A percentile compares a stretch with the other conserved stretches of the same genome.
These are phyloP conservation scores for Denticeps clupeoides DNA, from an alignment of 2,797 vertebrate genomes.

Conservation along the genomic window DNA sequence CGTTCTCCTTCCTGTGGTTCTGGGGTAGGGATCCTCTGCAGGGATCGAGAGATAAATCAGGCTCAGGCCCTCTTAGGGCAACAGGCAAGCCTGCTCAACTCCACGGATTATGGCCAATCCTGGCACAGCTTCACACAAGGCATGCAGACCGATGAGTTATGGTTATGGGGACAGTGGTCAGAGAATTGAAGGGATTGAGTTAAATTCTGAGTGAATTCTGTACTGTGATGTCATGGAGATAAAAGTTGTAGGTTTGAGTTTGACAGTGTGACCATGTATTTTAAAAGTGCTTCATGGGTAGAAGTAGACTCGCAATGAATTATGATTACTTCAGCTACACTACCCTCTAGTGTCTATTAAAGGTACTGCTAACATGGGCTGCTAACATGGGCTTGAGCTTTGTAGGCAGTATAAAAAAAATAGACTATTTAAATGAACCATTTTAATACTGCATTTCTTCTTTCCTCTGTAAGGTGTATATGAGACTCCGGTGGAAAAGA, in stretches of 20 bases:
- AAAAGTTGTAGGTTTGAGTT: too few relatives aligned
- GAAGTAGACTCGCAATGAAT: background rate
- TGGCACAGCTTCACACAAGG: conserved; percentile 31
- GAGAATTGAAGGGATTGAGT: conserved; percentile 8
- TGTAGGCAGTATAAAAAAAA: conserved; percentile 8
- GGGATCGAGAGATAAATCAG: conserved; percentile 43
- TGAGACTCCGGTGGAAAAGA: too few relatives aligned
- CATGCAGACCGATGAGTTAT: conserved; percentile 11
- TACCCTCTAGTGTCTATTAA: conserved; percentile 18
- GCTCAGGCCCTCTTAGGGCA: conserved; percentile 38
- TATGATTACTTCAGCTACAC: conserved; percentile 2
- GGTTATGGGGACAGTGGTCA: conserved; percentile 5
- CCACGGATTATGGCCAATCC: conserved; percentile 41
- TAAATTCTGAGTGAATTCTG: background rate
- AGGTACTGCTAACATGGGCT: background rate
- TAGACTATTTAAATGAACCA: too few relatives aligned
- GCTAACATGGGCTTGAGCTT: too few relatives aligned
- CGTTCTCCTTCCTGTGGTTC: conserved; percentile 7
- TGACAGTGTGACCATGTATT: too few relatives aligned
- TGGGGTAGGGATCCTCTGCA: conserved; percentile 18
- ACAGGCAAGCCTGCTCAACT: conserved; percentile 32
- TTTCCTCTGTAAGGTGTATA: too few relatives aligned
- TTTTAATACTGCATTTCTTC: too few relatives aligned
- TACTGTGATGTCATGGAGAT: too few relatives aligned
- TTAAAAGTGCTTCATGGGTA: too few relatives aligned